A percentile compares a stretch with the other conserved stretches of the same genome.
Conservation (phyloP, 2,797 vertebrate species). For the Tauraco hartlaubi region DNA sequence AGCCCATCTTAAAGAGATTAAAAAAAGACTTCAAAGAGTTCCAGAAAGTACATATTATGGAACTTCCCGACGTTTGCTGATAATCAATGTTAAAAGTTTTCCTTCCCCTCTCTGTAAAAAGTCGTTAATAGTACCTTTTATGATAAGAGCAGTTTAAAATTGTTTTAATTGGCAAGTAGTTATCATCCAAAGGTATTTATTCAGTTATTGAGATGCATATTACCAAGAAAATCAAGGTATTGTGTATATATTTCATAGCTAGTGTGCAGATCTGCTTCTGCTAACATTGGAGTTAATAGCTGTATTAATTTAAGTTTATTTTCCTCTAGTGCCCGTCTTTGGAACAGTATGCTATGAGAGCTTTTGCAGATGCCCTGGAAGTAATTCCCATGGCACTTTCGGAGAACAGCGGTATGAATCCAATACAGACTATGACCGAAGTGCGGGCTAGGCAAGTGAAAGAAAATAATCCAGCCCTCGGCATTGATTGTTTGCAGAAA, state of each 20-base stretch:
- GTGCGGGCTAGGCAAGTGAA: slow-evolving; percentile 93
- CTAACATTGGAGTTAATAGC: background rate
- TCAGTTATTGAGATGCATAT: background rate
- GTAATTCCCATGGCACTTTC: slow-evolving; percentile 96
- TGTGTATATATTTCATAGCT: background rate
- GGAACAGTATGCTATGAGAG: slow-evolving; percentile 98
- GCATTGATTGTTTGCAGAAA: slow-evolving; percentile 94
- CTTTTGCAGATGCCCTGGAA: slow-evolving; percentile 95
- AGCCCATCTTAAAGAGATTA: background rate
- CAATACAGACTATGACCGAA: slow-evolving; percentile 97
- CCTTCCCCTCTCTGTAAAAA: background rate
- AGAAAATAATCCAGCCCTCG: slow-evolving; percentile 91
- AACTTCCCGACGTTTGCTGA: background rate
- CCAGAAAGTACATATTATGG: background rate
- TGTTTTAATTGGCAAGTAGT: background rate
- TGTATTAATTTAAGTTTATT: background rate
- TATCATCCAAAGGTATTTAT: accelerated
- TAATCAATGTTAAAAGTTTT: background rate
- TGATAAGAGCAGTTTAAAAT: background rate
- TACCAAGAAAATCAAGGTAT: background rate
- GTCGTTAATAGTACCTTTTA: background rate
- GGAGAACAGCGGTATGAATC: slow-evolving; percentile 96
- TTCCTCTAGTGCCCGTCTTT: slow-evolving; percentile 90
- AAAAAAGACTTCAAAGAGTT: background rate
- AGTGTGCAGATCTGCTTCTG: background rate